Evolutionary conservation across 53 echinoderm and acorn worm species (phyloP), one percentile per base, ranked within the genome.

Genomic region (Temnopleurus reevesii): DNA sequence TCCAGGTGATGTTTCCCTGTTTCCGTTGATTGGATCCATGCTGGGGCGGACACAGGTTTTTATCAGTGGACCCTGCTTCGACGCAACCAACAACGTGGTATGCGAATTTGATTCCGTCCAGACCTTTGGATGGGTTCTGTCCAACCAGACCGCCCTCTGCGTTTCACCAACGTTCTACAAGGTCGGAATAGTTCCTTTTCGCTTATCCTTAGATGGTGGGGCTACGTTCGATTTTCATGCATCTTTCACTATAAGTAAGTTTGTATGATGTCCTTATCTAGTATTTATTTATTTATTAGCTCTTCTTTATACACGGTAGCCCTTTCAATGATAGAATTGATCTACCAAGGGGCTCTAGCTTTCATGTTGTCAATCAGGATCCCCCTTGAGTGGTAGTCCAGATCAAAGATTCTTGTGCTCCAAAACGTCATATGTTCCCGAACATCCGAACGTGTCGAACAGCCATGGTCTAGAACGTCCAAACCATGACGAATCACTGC

Each of bases 31-130:
- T 15, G 91, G 91, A 3, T 59, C 91, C 31, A 91, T 91, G 91
- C 71, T 91, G n/a, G 91, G 91, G 12, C 84, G 85, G 19, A 71
- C 63, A 3, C 71, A 84, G 31, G 64, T 83, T 0, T 21, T 60
- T 36, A 85, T 91, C 45, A 66, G 25, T 12, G 91, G 91, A 65
- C 91, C 91, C 1, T 91, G 83, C 44, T 91, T 91, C 76, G 46
- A 59, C 47, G 13, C 21, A 53, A 79, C 79, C 33, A 63, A 66
- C 36, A 27, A 35, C 6, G 12, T 91, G 13, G 55, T 84, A 1
- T 82, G 83, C 26, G 53, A 83, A 1, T 82, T 83, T 17, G 71
- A 71, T 53, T 53, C 54, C 15, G 18, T 26, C 23, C 9, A 31
- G 18, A 47, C 53, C 3, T 9, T 19, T 36, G 83, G 84, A 35